Conservation (phyloP, 2,113 vertebrate genomes). For the Poeciliopsis turrubarensis region DNA sequence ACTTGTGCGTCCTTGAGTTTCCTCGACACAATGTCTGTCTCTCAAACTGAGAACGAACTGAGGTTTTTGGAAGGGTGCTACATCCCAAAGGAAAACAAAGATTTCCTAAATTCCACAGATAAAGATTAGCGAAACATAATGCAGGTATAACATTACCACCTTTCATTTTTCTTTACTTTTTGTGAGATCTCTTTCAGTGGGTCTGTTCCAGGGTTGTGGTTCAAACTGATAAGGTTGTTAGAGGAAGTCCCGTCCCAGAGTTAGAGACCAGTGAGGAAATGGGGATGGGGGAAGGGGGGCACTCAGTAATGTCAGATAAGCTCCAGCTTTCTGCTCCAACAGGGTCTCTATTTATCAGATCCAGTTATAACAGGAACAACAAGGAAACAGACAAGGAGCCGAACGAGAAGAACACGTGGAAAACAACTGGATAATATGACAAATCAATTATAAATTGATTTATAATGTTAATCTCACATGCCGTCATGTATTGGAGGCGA, state of each 20-base stretch:
- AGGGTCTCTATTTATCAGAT: conserved; percentile 22
- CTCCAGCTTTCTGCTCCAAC: conserved; percentile 15
- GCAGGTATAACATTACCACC: conserved; percentile 56
- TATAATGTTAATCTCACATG: no score
- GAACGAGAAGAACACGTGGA: background rate
- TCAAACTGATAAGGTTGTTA: conserved; percentile 78
- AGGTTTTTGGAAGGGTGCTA: no score
- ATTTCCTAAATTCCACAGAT: no score
- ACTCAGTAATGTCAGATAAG: conserved; percentile 71
- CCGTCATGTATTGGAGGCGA: no score
- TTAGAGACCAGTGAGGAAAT: conserved; percentile 76
- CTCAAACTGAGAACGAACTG: no score
- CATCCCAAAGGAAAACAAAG: no score
- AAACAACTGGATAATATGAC: no score
- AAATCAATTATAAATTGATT: no score
- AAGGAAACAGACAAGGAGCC: background rate
- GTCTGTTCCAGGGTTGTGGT: conserved; percentile 73
- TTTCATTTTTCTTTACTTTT: conserved; percentile 31
- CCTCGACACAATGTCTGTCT: no score
- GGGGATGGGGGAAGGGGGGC: conserved; percentile 20
- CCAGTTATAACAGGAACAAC: conserved; percentile 54
- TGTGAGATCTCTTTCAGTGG: conserved; percentile 36
- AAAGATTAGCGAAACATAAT: background rate
- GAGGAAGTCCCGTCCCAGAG: conserved; percentile 83
- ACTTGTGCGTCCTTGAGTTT: no score